Base-by-base conservation (phyloP, 2,113 vertebrate genomes). In the Cavia porcellus region DNA sequence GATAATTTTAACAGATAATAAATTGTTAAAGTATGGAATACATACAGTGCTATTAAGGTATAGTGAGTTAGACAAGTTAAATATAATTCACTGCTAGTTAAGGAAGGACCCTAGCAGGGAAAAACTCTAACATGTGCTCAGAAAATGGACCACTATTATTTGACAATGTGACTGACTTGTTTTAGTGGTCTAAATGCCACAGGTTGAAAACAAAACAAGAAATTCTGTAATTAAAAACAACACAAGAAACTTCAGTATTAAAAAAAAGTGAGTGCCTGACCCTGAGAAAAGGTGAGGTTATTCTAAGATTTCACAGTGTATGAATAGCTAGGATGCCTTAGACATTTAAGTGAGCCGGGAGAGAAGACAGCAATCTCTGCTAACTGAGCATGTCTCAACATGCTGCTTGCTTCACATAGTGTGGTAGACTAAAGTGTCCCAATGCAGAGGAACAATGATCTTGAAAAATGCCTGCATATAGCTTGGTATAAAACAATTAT, bases 1-100 rank as follows among this genome's bases (percentile, higher is more conserved):
- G 62, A 80, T 68, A 59, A 90, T 86, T 94, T 92, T 64, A 95
- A 92, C 0, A 0, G 57, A 59, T 82, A 95, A 85, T 86, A 50
- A 81, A 30, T 75, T 68, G 57, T 47, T 86, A 35, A 62, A 89
- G 25, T 75, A 75, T 55, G 9, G 70, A 68, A 89, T 68, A 42
- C 17, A 75, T 61, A 92, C 7, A 17, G 85, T 88, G 70, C 9
- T 93, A 30, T 81, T 89, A 19, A 88, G 79, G 35, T 52, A 42
- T 19, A 91, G 24, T 81, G 30, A 89, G 28, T 85, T 24, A 20
- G n/a, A 8, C 62, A 68, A 62, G 89, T 52, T 52, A 85, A 50
- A 77, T 6, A 70, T 13, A 13, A 81, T 83, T 13, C 68, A 79
- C 55, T 79, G 77, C n/a, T 25, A 91, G 47, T 32, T 68, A 61